Base-by-base conservation (phyloP, 2,113 vertebrate species). In the Merops nubicus region DNA sequence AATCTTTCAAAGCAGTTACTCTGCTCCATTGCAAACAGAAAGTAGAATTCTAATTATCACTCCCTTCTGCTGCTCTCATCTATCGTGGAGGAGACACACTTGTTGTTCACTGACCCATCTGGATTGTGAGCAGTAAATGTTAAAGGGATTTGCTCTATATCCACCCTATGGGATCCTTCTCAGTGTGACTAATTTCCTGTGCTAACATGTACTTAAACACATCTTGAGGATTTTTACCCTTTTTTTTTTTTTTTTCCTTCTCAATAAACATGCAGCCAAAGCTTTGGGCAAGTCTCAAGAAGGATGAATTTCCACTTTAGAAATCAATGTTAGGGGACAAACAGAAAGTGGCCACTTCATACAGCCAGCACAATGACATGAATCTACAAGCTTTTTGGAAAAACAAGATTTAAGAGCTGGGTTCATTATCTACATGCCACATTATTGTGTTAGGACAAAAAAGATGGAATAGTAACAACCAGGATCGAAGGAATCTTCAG, bases 221-320 rank as follows among this genome's bases (percentile, higher is more conserved):
- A 91, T 40, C 51, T 81, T 72, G 42, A 85, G 28, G 64, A 43
- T 53, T 80, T 90, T 76, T 63, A 3, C 12, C 67, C 72, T 22
- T 0, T 0, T 38, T 5, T 21, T 6, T 0, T 0, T 20, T 21
- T 69, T 29, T 5, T 29, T 6, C 1, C 2, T 1, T 8, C 20
- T 60, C 10, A 47, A 42, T 54, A n/a, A 74, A 26, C 63, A 54
- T 21, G 15, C 8, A 40, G 42, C 8, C 34, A 43, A 88, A 81
- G 36, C 19, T 77, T 50, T 38, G 34, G 21, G 23, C 22, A 60
- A 77, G 20, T 64, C 80, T 54, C 51, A 62, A 31, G 53, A 16
- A 72, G 10, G 18, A 47, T 63, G 15, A 38, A 64, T 59, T 88
- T 42, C 26, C 13, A 14, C 59, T 40, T 78, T 11, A n/a, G 12